Evolutionary conservation across 2,113 vertebrate species (phyloP).

Genomic region (Tachysurus vachellii): DNA sequence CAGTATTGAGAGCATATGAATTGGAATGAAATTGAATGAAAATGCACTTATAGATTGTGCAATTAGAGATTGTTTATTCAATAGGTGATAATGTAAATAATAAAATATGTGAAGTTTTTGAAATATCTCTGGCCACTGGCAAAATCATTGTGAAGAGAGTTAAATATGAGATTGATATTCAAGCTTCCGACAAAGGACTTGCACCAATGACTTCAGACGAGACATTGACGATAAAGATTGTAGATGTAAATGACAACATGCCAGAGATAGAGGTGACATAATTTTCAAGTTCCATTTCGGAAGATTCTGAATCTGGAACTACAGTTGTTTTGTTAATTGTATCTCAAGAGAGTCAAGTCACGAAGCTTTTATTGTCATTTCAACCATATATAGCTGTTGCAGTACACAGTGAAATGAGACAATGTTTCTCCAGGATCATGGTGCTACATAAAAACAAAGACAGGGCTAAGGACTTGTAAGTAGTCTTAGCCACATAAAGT

Average conservation of each 20-base stretch:
- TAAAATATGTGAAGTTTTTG: constrained; percentile 52
- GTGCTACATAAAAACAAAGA: too few species aligned
- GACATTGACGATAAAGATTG: constrained; percentile 57
- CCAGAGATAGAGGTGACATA: constrained; percentile 83
- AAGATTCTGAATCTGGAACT: constrained; percentile 56
- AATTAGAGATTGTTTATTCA: constrained; percentile 57
- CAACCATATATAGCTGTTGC: too few species aligned
- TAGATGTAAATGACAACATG: constrained; percentile 71
- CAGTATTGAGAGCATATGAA: too few species aligned
- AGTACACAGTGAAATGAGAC: too few species aligned
- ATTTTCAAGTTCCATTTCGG: constrained; percentile 74
- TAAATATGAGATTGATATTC: constrained; percentile 59
- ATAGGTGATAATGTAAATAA: constrained; percentile 47
- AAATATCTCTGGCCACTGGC: constrained; percentile 52
- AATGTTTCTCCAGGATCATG: too few species aligned
- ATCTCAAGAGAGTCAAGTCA: too few species aligned
- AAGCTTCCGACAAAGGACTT: constrained; percentile 57
- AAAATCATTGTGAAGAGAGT: constrained; percentile 54
- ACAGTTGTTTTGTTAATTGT: constrained; percentile 58
- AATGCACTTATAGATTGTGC: too few species aligned
- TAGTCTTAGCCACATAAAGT: too few species aligned
- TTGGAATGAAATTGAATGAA: too few species aligned
- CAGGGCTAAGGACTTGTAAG: too few species aligned
- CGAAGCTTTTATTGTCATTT: too few species aligned
- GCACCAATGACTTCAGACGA: constrained; percentile 52